Evolutionary conservation across 2,888 invertebrate genomes (phyloP).

Genomic region (Erebia aethiops): DNA sequence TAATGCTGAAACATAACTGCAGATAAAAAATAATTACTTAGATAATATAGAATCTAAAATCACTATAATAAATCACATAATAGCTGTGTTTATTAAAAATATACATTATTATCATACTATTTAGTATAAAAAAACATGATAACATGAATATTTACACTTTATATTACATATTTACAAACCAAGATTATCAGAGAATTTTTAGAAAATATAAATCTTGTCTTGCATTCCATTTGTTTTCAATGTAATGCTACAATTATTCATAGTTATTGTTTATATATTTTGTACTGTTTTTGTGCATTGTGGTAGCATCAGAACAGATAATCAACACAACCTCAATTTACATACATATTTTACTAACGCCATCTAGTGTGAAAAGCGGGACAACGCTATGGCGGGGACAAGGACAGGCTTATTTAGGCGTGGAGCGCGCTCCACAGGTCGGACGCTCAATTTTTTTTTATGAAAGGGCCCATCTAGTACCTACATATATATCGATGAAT

Average conservation of each 20-base stretch:
- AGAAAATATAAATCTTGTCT: constrained; percentile 17
- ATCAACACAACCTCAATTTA: too few species aligned
- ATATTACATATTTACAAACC: background rate
- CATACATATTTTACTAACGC: too few species aligned
- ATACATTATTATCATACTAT: constrained; percentile 35
- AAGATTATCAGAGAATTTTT: background rate
- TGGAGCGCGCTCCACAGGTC: too few species aligned
- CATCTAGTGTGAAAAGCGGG: too few species aligned
- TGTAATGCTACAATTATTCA: constrained; percentile 2
- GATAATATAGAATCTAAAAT: constrained; percentile 30
- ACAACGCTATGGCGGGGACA: too few species aligned
- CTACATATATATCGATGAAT: too few species aligned
- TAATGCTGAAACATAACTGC: background rate
- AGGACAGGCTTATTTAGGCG: too few species aligned
- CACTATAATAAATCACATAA: constrained; percentile 39
- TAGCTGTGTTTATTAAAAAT: constrained; percentile 31
- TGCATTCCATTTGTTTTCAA: background rate
- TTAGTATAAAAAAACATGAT: constrained; percentile 29
- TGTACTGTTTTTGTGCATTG: constrained; percentile 24
- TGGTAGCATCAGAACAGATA: background rate
- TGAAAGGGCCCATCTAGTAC: too few species aligned
- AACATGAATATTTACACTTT: background rate
- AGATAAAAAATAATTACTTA: constrained; percentile 11
- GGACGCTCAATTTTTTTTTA: too few species aligned
- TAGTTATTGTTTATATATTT: constrained; percentile 16